Base-by-base conservation (phyloP, 2,888 invertebrate genomes). In the Notodonta dromedarius region DNA sequence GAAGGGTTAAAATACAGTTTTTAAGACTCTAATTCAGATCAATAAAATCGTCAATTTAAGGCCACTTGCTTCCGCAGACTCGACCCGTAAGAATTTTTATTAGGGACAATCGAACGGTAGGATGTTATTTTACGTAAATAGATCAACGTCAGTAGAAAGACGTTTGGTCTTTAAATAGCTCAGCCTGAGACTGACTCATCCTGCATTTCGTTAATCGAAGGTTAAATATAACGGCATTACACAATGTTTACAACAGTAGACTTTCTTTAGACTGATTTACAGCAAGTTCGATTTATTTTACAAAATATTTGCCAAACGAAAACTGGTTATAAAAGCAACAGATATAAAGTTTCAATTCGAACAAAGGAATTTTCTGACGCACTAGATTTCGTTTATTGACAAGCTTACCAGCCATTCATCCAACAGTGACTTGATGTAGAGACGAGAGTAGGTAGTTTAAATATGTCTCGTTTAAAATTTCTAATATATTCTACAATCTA, bases 161-260 rank as follows among this genome's bases (percentile, higher is more conserved):
- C 80, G 82, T 73, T 77, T 67, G 73, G 69, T 82, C 86, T 90
- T 86, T 76, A 85, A 88, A 87, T 91, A 91, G 86, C 79, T 60
- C 79, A 70, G 74, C 73, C 74, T 73, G 78, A 62, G 63, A 71
- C 80, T 91, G 92, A 92, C 83, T 93, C 92, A 91, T 78, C 74
- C 67, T 77, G 77, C 88, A 87, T 90, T 90, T 83, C 83, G 86
- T 85, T 88, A 89, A 92, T 90, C 88, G 90, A 90, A 87, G 86
- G 84, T 87, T 90, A 87, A 85, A 87, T 86, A 82, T 86, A 86
- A 79, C 82, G 67, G 64, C 73, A 79, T 84, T 84, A 77, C 80
- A 75, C 73, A 71, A 70, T 74, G 76, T 79, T 76, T 77, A 72
- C 67, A 66, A 59, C 61, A 66, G 66, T 62, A 56, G 58, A 54